Base-by-base conservation (phyloP, 2,797 vertebrate genomes). In the Enteromius anoplus region DNA sequence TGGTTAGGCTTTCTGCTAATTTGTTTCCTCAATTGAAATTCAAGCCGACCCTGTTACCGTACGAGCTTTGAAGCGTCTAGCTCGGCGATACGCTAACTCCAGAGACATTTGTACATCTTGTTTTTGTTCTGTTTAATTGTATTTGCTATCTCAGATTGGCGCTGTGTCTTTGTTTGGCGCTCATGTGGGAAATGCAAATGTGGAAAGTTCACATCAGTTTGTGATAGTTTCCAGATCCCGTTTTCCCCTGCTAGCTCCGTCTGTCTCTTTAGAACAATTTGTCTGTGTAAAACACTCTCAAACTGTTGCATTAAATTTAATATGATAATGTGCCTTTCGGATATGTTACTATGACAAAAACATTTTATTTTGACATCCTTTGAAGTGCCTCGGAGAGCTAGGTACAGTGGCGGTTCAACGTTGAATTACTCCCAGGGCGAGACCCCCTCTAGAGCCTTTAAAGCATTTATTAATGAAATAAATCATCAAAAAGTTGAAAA, bases 201-300 rank as follows among this genome's bases (percentile, higher is more conserved):
- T 64, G 60, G 5, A 64, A 17, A 64, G 60, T 64, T 64, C 60
- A 64, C 15, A 64, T 64, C 60, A 64, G 60, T 64, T 64, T 64
- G 60, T 62, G 60, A 62, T 62, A 8, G 14, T 64, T 32, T 64
- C 12, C 60, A 64, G 14, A 64, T 32, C 60, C 15, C 0, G 14
- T 64, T 64, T 32, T 64, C 60, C 26, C 60, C 26, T 17, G 60
- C 29, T 64, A 32, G 60, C 26, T 7, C 60, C 60, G 26, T 32
- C 5, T 29, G 6, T 64, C 14, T 64, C 26, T 64, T 64, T 14
- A 64, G 60, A 64, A 64, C 14, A 64, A 32, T 62, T 29, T 62
- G 58, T 60, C 58, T 29, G 23, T 62, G 26, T 29, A 64, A 64
- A 64, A 6, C 26, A 17, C 14, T 64, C 26, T 17, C 26, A 32